Conservation (phyloP, 2,797 vertebrate species). For the Holocentrus rufus region DNA sequence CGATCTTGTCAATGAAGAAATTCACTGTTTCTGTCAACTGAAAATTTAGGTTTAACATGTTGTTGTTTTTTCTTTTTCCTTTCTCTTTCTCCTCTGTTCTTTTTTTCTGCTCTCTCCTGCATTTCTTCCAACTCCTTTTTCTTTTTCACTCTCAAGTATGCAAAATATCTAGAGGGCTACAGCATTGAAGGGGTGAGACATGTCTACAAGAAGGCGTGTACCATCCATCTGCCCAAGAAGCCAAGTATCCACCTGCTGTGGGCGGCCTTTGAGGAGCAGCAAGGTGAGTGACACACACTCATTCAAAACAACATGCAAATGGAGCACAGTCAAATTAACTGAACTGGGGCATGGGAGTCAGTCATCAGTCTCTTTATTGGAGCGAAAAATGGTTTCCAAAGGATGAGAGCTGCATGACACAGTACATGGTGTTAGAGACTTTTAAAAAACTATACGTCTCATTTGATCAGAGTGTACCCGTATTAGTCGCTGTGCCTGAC, state of each 20-base stretch:
- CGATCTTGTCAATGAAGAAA: slow-evolving; percentile 95
- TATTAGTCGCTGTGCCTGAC: not conserved
- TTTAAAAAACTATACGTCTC: no score
- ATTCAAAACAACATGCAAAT: not conserved
- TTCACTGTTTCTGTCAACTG: slow-evolving; percentile 78
- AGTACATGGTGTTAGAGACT: not conserved
- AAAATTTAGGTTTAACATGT: slow-evolving; percentile 78
- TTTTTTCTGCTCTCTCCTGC: slow-evolving; percentile 78
- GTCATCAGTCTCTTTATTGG: no score
- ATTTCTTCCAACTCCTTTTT: slow-evolving; percentile 75
- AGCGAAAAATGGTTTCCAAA: not conserved
- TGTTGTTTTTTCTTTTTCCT: slow-evolving; percentile 67
- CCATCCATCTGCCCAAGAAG: slow-evolving; percentile 93
- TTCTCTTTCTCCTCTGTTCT: slow-evolving; percentile 64
- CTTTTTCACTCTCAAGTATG: slow-evolving; percentile 94
- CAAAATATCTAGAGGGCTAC: slow-evolving; percentile 99
- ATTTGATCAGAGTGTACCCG: not conserved
- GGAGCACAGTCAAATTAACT: not conserved
- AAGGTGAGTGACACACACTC: slow-evolving; percentile 82
- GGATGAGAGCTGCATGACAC: not conserved
- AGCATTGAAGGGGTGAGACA: slow-evolving; percentile 95
- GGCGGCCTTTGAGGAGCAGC: slow-evolving; percentile 98
- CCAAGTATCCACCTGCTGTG: slow-evolving; percentile 94
- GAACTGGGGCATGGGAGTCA: not conserved
- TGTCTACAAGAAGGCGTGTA: slow-evolving; percentile 96